Conservation (phyloP, 2,888 invertebrate species). For the Caradrina kadenii region DNA sequence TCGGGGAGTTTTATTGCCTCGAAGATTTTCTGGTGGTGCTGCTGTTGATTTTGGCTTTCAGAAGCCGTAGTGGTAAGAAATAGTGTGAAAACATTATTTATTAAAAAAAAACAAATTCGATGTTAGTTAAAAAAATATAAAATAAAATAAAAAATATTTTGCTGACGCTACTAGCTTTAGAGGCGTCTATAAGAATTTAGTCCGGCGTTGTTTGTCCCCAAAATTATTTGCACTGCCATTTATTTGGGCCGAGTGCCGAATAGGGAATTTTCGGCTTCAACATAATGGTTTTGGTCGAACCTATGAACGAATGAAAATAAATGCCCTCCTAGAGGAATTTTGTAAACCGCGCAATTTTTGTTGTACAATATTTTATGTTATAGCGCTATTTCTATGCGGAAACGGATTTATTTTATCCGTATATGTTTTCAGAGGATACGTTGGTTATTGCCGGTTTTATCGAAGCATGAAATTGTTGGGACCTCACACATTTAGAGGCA, state of each 20-base stretch:
- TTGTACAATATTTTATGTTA: constrained; percentile 50
- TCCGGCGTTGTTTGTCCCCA: constrained; percentile 58
- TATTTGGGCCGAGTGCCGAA: constrained; percentile 61
- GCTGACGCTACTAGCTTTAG: constrained; percentile 35
- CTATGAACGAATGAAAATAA: constrained; percentile 62
- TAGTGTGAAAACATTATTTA: no score
- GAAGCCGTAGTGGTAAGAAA: no score
- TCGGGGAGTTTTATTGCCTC: no score
- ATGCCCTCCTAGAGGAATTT: constrained; percentile 50
- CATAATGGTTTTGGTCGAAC: constrained; percentile 57
- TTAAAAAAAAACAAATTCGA: no score
- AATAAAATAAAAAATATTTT: constrained; percentile 27
- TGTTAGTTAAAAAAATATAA: no score
- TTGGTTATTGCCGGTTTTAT: neutral
- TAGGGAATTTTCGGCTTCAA: constrained; percentile 65
- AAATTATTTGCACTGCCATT: constrained; percentile 65
- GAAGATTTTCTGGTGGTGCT: no score
- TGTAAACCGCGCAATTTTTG: constrained; percentile 30
- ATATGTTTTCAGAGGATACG: neutral
- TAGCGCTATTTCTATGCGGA: constrained; percentile 23
- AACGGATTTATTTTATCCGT: constrained; percentile 33
- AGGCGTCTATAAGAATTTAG: constrained; percentile 60
- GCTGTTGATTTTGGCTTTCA: no score
- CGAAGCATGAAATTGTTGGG: neutral
- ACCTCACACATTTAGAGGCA: neutral